Evolutionary conservation across 2,113 vertebrate genomes (phyloP).

Genomic region (Numida meleagris): DNA sequence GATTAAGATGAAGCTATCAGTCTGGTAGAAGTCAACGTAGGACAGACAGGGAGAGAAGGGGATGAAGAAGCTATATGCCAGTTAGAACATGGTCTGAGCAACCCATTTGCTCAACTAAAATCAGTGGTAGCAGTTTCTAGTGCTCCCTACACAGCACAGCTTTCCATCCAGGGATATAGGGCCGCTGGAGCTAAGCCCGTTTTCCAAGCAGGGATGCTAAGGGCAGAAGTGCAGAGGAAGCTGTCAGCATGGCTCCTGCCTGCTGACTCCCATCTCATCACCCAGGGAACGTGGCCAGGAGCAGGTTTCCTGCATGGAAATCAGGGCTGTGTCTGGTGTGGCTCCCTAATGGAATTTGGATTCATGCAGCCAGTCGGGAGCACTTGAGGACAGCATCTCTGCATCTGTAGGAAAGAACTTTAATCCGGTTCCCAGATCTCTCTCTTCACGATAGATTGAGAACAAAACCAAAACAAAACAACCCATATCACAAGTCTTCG

Average conservation of each 20-base stretch:
- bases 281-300: not conserved
- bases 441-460: not conserved
- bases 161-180: not conserved
- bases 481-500: not conserved
- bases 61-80: rapidly evolving
- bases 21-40: not conserved
- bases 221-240: not conserved
- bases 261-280: not conserved
- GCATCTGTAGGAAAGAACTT: not conserved
- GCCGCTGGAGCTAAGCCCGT: rapidly evolving
- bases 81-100: not conserved
- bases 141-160: rapidly evolving
- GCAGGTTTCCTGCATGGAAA: not conserved
- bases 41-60: not conserved
- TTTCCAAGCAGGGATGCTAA: not conserved
- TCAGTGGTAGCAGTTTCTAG: not conserved
- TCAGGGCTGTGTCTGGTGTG: not conserved
- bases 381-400: not conserved
- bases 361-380: not conserved
- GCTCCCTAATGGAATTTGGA: not conserved
- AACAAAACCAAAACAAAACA: not conserved
- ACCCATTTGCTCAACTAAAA: not conserved
- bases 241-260: not conserved
- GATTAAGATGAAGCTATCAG: not conserved
- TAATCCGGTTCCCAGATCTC: not conserved